Conservation (phyloP, 2,888 invertebrate species). For the Nemurella pictetii region DNA sequence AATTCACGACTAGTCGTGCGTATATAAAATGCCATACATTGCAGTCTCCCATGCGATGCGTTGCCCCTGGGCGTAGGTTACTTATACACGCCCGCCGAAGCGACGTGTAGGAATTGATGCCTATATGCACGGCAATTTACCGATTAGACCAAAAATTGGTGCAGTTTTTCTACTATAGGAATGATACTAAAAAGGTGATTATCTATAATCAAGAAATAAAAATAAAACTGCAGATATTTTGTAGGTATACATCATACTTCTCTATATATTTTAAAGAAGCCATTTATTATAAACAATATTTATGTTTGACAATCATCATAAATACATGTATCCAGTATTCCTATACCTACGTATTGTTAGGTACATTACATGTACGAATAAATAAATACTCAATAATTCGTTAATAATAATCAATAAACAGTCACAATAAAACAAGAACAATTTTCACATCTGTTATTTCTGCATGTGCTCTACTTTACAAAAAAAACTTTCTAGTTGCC, state of each 20-base stretch:
- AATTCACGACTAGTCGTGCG: not conserved
- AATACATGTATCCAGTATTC: constrained; percentile 42
- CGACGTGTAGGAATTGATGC: not conserved
- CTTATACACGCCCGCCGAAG: not conserved
- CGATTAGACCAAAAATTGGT: too few relatives aligned
- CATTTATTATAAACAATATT: constrained; percentile 43
- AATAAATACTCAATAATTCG: constrained; percentile 36
- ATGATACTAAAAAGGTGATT: not conserved
- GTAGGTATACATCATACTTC: constrained; percentile 35
- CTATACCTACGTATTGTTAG: constrained; percentile 35
- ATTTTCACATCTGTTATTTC: constrained; percentile 25
- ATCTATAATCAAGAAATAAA: not conserved
- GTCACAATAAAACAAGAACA: constrained; percentile 40
- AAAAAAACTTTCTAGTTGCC: constrained; percentile 11
- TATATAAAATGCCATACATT: not conserved
- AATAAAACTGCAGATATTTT: not conserved
- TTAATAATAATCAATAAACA: constrained; percentile 41
- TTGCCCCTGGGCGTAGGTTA: not conserved
- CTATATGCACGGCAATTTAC: too few relatives aligned
- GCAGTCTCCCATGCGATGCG: not conserved
- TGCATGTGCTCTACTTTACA: constrained; percentile 1
- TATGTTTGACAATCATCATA: constrained; percentile 42
- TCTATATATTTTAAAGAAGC: constrained; percentile 43
- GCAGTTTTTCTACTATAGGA: too few relatives aligned
- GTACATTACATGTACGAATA: constrained; percentile 44